Evolutionary conservation across 2,888 invertebrate species (phyloP).

Genomic region (Acrobasis consociella): DNA sequence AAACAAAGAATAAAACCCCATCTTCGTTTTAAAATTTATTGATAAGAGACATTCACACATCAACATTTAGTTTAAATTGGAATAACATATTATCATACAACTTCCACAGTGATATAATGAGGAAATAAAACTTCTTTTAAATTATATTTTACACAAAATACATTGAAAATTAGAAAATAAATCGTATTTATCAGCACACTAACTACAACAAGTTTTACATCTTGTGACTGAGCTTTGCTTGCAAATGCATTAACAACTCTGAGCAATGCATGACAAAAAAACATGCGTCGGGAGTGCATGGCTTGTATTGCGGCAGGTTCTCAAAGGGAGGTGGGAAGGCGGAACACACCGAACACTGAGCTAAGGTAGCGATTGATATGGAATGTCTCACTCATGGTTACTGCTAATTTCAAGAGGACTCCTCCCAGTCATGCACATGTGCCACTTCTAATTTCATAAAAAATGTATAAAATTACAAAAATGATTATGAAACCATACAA

Average conservation of each 20-base stretch:
- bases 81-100: conserved; percentile 68
- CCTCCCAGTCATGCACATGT: conserved; percentile 66
- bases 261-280: no score
- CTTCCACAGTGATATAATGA: conserved; percentile 55
- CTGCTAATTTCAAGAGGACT: conserved; percentile 64
- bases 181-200: conserved; percentile 17
- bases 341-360: conserved; percentile 13
- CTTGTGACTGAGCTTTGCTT: conserved; percentile 17
- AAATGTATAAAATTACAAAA: conserved; percentile 83
- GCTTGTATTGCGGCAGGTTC: conserved; percentile 14
- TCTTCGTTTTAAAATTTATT: conserved; percentile 66
- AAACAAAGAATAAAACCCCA: background rate
- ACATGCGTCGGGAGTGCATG: background rate
- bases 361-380: conserved; percentile 68
- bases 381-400: conserved; percentile 79
- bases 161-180: conserved; percentile 17
- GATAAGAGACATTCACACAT: conserved; percentile 83
- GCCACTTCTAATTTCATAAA: conserved; percentile 74
- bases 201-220: conserved; percentile 13
- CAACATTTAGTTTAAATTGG: conserved; percentile 73
- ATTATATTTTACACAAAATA: conserved; percentile 23
- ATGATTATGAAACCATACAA: conserved; percentile 69
- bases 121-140: conserved; percentile 44
- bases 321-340: conserved; percentile 20
- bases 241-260: conserved; percentile 10